A percentile compares a stretch with the other conserved stretches of the same genome.
Conservation (phyloP, 2,888 invertebrate species). For the Fabriciana adippe region DNA sequence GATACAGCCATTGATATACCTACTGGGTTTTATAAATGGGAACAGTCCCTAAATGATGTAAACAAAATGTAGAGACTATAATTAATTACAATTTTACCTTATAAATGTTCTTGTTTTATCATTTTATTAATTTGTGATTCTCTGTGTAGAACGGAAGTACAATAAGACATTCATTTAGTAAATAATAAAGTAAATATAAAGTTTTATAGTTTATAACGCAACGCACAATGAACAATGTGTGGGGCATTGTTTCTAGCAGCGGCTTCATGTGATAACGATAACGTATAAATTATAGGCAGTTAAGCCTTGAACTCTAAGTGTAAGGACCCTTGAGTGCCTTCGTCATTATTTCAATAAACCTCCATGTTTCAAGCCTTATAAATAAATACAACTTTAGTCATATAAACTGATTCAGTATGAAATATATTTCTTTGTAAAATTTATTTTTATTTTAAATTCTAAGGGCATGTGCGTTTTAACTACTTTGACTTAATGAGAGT, state of each 20-base stretch:
- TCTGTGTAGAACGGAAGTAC: too few relatives aligned
- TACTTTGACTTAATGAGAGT: too few relatives aligned
- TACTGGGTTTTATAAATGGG: too few relatives aligned
- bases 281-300: constrained; percentile 57
- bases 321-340: constrained; percentile 61
- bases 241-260: constrained; percentile 47
- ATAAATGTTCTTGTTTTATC: too few relatives aligned
- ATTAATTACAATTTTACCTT: too few relatives aligned
- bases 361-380: constrained; percentile 41
- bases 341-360: constrained; percentile 55
- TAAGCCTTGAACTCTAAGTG: constrained; percentile 71
- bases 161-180: too few relatives aligned
- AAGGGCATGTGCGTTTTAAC: too few relatives aligned
- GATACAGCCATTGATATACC: too few relatives aligned
- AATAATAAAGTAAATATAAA: constrained; percentile 3
- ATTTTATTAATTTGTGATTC: too few relatives aligned
- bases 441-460: not conserved
- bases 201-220: constrained; percentile 5
- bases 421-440: not conserved
- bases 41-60: too few relatives aligned
- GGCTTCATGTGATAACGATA: constrained; percentile 61
- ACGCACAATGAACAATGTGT: constrained; percentile 33
- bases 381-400: constrained; percentile 11
- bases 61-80: too few relatives aligned
- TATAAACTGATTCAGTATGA: constrained; percentile 10